Base-by-base conservation (phyloP, 1,140 invertebrate species). In the Oedothorax gibbosus region DNA sequence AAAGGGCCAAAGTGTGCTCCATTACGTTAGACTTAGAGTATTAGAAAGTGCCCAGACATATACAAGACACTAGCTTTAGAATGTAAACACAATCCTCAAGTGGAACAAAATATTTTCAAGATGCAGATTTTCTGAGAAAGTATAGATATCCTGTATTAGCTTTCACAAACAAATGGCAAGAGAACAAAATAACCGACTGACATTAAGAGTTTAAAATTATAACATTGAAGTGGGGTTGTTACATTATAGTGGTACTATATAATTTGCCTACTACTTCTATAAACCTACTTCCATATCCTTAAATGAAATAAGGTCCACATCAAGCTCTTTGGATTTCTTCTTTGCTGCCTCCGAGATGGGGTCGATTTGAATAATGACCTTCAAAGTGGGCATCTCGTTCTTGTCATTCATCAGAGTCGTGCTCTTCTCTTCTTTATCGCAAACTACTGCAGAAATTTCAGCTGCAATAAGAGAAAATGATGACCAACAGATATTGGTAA, bases 371-470 rank as follows among this genome's bases (percentile, higher is more conserved):
- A 99, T 93, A 50, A 99, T 90, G 86, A 94, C 95, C 85, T 94
- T 93, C 49, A 99, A 91, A 88, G 94, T 95, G 80, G 94, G 93
- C 11, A 96, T 97, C 0, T 95, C 93, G 87, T 94, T 94, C 66
- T 87, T 88, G 20, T 89, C 87, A 87, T 98, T 95, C 72, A 99
- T 91, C 15, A 99, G 89, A 75, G 96, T 92, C 89, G 95, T 95
- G 69, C 95, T 95, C 91, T 98, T 98, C 80, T 93, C 93, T 89
- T 98, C 96, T 87, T 96, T 96, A 89, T 99, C 97, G 88, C 96
- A 96, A 65, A 98, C 91, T 11, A 98, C 96, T 60, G 95, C 91
- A 77, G 92, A 91, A 90, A 97, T 97, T 89, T 96, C 95, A 87
- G 96, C 96, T 94, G 89, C 68, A 92, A 20, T 79, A 76, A 87